Conservation (phyloP, 1,140 invertebrate species). For the Nilaparvata lugens region DNA sequence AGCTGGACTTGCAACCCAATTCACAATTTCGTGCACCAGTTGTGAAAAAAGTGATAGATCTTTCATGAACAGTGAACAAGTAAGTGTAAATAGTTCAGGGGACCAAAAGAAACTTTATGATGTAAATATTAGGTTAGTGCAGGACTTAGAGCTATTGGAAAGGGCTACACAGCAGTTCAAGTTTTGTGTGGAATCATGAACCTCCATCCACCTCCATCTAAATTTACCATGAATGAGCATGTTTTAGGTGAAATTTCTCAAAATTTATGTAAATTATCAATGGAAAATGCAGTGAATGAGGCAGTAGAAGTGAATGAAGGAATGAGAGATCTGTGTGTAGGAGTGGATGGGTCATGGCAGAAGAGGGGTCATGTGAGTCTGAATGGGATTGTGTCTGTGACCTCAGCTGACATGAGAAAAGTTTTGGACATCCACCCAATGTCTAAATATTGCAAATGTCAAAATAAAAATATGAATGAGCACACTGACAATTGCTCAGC, state of each 20-base stretch:
- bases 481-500: constrained; percentile 16
- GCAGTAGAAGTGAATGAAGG: constrained; percentile 13
- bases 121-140: constrained; percentile 8
- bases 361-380: constrained; percentile 10
- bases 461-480: constrained; percentile 2
- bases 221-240: neutral
- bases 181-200: constrained; percentile 17
- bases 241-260: neutral
- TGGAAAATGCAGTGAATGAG: constrained; percentile 13
- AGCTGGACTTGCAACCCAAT: neutral
- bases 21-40: neutral
- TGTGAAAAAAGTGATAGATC: neutral
- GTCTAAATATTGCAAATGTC: constrained; percentile 17
- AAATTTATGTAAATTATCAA: constrained; percentile 4
- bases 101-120: neutral
- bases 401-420: constrained; percentile 17
- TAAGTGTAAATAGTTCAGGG: neutral
- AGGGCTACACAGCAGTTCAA: constrained; percentile 1
- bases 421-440: constrained; percentile 13
- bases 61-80: neutral
- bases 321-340: constrained; percentile 4
- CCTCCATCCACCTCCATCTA: constrained; percentile 11
- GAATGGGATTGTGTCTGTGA: constrained; percentile 11
- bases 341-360: constrained; percentile 14
- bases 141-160: constrained; percentile 8